phyloP scores from a whole-genome alignment of 2,888 invertebrate species.

The Camptogramma bilineatum region DNA sequence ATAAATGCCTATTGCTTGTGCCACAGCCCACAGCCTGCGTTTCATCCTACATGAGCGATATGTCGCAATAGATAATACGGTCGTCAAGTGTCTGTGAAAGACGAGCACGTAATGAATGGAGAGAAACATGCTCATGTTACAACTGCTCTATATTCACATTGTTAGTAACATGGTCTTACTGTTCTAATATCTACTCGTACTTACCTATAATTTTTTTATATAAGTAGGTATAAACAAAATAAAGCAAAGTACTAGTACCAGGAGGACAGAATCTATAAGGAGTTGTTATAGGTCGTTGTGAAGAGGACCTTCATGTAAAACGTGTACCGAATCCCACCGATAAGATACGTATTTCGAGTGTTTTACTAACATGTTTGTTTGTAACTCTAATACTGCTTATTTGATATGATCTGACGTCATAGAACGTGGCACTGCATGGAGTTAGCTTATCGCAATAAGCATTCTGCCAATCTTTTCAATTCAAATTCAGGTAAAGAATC shows the following conservation, averaged over 20 bases:
- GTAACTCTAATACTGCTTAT: constrained; percentile 50
- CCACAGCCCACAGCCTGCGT: constrained; percentile 43
- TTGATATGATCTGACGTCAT: constrained; percentile 54
- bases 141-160: constrained; percentile 3
- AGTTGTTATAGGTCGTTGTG: too few relatives aligned
- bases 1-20: constrained; percentile 3
- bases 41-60: constrained; percentile 46
- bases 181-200: not conserved
- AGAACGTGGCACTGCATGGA: constrained; percentile 15
- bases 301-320: constrained; percentile 9
- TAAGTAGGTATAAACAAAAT: too few relatives aligned
- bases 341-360: constrained; percentile 59
- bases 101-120: constrained; percentile 38
- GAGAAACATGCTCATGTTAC: constrained; percentile 27
- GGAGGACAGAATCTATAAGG: too few relatives aligned
- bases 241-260: too few relatives aligned
- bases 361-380: constrained; percentile 56
- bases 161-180: not conserved
- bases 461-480: constrained; percentile 5
- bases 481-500: not conserved
- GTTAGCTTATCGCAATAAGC: constrained; percentile 10
- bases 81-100: constrained; percentile 42
- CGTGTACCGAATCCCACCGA: constrained; percentile 50
- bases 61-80: constrained; percentile 51
- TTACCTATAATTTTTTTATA: not conserved